These are phyloP conservation scores for Orientallactaga bullata DNA, from an alignment of 2,113 vertebrate genomes.

Conservation along the genomic window DNA sequence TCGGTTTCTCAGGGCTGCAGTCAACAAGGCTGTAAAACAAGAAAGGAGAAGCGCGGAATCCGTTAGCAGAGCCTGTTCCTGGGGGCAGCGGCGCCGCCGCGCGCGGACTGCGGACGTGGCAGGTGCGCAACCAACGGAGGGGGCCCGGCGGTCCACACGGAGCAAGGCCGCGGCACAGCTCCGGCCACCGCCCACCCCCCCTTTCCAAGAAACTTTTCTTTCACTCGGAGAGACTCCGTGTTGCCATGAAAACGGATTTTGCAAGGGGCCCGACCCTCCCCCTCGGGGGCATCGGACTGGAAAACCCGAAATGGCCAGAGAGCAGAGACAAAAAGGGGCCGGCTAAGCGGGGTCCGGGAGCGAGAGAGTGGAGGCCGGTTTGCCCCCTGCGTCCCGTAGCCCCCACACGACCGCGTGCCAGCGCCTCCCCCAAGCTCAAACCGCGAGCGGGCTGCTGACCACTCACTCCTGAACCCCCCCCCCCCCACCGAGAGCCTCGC, in stretches of 20 bases:
- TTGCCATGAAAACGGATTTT: slow-evolving; percentile 85
- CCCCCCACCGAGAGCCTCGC: background rate
- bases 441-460: background rate
- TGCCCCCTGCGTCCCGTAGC: background rate
- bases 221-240: slow-evolving; percentile 76
- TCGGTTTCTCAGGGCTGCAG: background rate
- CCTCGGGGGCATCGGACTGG: slow-evolving; percentile 81
- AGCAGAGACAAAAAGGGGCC: slow-evolving; percentile 81
- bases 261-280: slow-evolving; percentile 81
- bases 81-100: slow-evolving; percentile 33
- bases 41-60: slow-evolving; percentile 38
- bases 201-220: slow-evolving; percentile 78
- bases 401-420: background rate
- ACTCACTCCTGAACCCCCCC: background rate
- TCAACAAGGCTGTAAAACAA: slow-evolving; percentile 51
- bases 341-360: slow-evolving; percentile 68
- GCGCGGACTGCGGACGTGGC: slow-evolving; percentile 57
- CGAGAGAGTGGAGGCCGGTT: background rate
- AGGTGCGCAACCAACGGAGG: slow-evolving; percentile 71
- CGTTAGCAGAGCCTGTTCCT: slow-evolving; percentile 60
- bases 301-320: slow-evolving; percentile 83
- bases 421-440: background rate
- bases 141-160: slow-evolving; percentile 27
- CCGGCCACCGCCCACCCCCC: slow-evolving; percentile 40
- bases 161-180: slow-evolving; percentile 62